Base-by-base conservation (phyloP, 2,113 vertebrate genomes). In the Nycticryphes semicollaris region DNA sequence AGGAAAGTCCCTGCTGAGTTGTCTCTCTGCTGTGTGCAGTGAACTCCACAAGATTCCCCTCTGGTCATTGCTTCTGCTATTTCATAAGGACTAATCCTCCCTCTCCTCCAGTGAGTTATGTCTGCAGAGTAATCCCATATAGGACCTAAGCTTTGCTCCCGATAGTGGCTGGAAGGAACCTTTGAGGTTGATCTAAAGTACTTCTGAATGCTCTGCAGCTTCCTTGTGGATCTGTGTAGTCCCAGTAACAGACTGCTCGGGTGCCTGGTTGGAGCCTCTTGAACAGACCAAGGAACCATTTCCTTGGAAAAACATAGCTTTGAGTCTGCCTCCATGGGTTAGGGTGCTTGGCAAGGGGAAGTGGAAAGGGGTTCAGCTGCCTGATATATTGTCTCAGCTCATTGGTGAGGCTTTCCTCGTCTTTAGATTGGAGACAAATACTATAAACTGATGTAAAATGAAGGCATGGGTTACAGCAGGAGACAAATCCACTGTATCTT, bases 1-100 rank as follows among this genome's bases (percentile, higher is more conserved):
- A 90, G 92, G 75, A 6, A 94, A 94, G 82, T 93, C 92, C 82
- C 92, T 4, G 10, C 82, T 69, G 92, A 83, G 85, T 2, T 91
- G 27, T n/a, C 10, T 21, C 70, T 31, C 57, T 94, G 84, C 57
- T 85, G 24, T 10, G 1, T 9, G 77, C 25, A 14, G 35, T 39
- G 30, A 78, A 23, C 63, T 50, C 19, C 48, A 23, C 5, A 9
- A 51, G 62, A 17, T 62, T 62, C 37, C 24, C 17, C 31, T 86
- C 66, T 51, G 72, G 20, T 88, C 1, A 0, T 23, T 54, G 45
- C 74, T 88, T 43, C 51, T 85, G 75, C 62, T 85, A 15, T 43
- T 86, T 74, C 59, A 19, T 0, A 3, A 90, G 35, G 72, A 50
- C 37, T 84, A 22, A 62, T 57, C 43, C 41, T 91, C 13, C 14